Percentiles rank a stretch among this genome's conserved stretches.
phyloP scores from a whole-genome alignment of 1,140 invertebrate genomes.

The Limonius californicus region DNA sequence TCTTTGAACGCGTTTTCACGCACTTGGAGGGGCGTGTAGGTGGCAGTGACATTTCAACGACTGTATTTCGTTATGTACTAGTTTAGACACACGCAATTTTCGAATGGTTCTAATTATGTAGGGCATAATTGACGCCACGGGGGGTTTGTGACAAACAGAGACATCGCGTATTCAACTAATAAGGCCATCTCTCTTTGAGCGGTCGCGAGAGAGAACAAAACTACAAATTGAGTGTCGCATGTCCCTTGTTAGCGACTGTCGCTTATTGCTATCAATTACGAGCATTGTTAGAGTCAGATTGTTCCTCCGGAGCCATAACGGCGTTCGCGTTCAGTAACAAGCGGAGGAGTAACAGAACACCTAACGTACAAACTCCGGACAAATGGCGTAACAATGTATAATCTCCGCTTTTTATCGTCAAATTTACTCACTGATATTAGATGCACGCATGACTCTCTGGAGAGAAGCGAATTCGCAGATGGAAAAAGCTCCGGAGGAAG shows the following conservation, averaged over 20 bases:
- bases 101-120: slow-evolving; percentile 3
- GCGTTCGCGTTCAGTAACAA: slow-evolving; percentile 8
- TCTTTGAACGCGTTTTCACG: neutral
- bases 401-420: neutral
- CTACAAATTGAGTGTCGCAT: slow-evolving; percentile 18
- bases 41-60: neutral
- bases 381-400: slow-evolving; percentile 9
- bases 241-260: slow-evolving; percentile 18
- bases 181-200: neutral
- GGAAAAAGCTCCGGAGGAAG: neutral
- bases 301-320: neutral
- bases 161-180: slow-evolving; percentile 3
- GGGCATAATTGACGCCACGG: slow-evolving; percentile 3
- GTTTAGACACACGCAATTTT: slow-evolving; percentile 4
- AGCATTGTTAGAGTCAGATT: slow-evolving; percentile 17
- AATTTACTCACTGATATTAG: slow-evolving; percentile 5
- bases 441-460: neutral
- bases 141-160: neutral
- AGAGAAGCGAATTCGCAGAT: neutral
- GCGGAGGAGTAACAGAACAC: slow-evolving; percentile 2
- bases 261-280: slow-evolving; percentile 18
- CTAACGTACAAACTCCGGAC: slow-evolving; percentile 1
- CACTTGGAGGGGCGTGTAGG: neutral
- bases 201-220: slow-evolving; percentile 12
- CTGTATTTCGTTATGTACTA: neutral